A percentile compares a stretch with the other conserved stretches of the same genome.
Conservation (phyloP, 2,888 invertebrate species). For the Drosophila anomalipes region DNA sequence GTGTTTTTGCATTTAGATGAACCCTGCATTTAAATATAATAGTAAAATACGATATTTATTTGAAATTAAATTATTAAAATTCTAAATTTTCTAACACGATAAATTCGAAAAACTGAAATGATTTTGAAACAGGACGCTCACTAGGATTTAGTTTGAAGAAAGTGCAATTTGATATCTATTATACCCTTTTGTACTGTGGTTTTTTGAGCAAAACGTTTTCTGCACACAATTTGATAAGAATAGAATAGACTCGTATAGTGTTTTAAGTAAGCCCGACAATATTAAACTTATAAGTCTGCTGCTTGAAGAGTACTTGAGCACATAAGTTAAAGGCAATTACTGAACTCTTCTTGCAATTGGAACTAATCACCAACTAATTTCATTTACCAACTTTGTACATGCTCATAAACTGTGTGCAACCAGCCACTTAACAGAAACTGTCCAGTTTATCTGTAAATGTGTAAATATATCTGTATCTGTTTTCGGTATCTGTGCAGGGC, state of each 20-base stretch:
- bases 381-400: constrained; percentile 44
- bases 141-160: background rate
- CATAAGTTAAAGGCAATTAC: constrained; percentile 37
- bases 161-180: no score
- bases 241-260: background rate
- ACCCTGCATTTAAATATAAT: background rate
- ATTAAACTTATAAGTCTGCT: background rate
- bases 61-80: background rate
- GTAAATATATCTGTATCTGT: constrained; percentile 29
- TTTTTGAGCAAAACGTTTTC: background rate
- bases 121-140: background rate
- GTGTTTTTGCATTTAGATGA: background rate
- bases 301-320: background rate
- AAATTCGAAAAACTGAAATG: background rate
- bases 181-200: no score
- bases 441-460: constrained; percentile 24
- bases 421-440: constrained; percentile 41
- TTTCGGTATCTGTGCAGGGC: constrained; percentile 16
- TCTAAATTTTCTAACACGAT: background rate
- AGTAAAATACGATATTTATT: background rate
- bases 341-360: constrained; percentile 28
- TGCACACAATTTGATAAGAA: background rate
- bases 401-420: constrained; percentile 53
- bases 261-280: background rate
- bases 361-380: constrained; percentile 66